These are phyloP conservation scores for Actinernus sp. DNA, from an alignment of 92 coral and sea anemone genomes.

Conservation along the genomic window DNA sequence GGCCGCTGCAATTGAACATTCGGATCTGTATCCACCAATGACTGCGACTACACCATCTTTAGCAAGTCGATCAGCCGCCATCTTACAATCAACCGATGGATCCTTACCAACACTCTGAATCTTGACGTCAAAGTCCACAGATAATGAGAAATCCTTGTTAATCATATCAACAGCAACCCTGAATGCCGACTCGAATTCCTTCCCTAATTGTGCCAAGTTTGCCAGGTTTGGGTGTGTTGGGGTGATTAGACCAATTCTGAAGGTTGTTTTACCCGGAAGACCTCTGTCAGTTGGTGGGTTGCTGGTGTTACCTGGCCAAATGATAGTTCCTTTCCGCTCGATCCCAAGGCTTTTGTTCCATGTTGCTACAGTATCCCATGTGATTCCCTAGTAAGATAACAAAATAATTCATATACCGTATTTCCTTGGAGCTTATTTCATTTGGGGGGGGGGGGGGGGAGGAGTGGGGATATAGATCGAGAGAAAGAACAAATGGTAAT, in stretches of 20 bases:
- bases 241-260: slow-evolving; percentile 93
- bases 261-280: slow-evolving; percentile 96
- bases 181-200: slow-evolving; percentile 80
- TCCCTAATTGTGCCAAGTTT: slow-evolving; percentile 89
- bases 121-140: slow-evolving; percentile 91
- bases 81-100: slow-evolving; percentile 75
- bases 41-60: slow-evolving; percentile 95
- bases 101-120: slow-evolving; percentile 87
- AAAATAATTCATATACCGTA: too few relatives aligned
- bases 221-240: slow-evolving; percentile 91
- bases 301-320: slow-evolving; percentile 93
- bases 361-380: slow-evolving; percentile 81
- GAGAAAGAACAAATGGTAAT: too few relatives aligned
- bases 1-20: slow-evolving; percentile 90
- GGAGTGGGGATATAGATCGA: too few relatives aligned
- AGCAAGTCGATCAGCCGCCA: slow-evolving; percentile 84
- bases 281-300: slow-evolving; percentile 92
- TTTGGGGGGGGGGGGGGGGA: too few relatives aligned
- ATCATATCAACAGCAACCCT: slow-evolving; percentile 93
- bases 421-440: too few relatives aligned
- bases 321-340: slow-evolving; percentile 67
- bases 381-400: slow-evolving; percentile 73
- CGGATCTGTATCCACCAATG: slow-evolving; percentile 93
- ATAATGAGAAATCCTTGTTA: slow-evolving; percentile 85
- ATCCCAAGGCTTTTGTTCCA: slow-evolving; percentile 90